Base-by-base conservation (phyloP, 2,113 vertebrate genomes). In the Nycticryphes semicollaris region DNA sequence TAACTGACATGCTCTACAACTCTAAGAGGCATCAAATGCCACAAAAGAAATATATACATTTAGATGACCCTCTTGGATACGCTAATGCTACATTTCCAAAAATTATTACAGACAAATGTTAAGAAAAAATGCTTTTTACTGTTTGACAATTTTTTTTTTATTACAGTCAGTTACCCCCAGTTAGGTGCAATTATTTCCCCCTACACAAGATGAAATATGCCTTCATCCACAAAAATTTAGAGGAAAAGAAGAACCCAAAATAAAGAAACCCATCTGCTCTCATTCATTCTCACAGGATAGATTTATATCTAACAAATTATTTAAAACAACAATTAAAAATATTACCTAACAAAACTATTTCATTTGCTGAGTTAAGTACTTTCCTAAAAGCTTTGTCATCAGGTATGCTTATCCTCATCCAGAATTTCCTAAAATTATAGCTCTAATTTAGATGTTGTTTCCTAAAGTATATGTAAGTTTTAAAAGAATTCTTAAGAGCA, bases 391-490 rank as follows among this genome's bases (percentile, higher is more conserved):
- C 8, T 92, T 51, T 37, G 27, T 43, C 35, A 77, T 37, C 33
- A 72, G 7, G 16, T 84, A 64, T 66, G 51, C 78, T 57, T 35
- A 27, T 43, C 45, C 45, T 91, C 53, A 73, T 74, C 63, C 77
- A 93, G 59, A 93, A 64, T 33, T 83, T 77, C 73, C 87, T 77
- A 73, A 94, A 93, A 93, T 73, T 89, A 64, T 35, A 76, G 20
- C 31, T 79, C 53, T 50, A 90, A 43, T 60, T 79, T 63, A 72
- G 47, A 68, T 31, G 37, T 22, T 70, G 57, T 60, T 76, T 90
- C 31, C 12, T 3, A 13, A 79, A 78, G 20, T 23, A 23, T 14
- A 76, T 10, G 10, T 33, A 45, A 6, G 9, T 37, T 72, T 75
- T 59, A 50, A 81, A 78, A 87, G 21, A 70, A 70, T 78, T 75